Evolutionary conservation across 2,113 vertebrate species (phyloP).

Genomic region (Chelonoidis abingdonii): DNA sequence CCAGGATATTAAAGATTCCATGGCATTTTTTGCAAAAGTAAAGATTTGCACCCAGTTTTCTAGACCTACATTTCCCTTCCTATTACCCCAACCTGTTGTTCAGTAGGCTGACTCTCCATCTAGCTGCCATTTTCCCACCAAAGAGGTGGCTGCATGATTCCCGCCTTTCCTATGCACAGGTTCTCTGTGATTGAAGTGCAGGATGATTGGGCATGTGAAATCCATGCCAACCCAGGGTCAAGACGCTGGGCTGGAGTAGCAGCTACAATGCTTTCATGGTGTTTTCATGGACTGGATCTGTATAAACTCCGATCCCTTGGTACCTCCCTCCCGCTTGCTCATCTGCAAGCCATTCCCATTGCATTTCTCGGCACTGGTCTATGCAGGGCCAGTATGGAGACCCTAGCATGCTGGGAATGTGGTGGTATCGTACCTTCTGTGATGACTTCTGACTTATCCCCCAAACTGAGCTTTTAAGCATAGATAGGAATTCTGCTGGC

Average conservation of each 20-base stretch:
- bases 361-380: neutral
- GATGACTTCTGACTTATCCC: neutral
- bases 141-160: neutral
- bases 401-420: neutral
- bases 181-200: neutral
- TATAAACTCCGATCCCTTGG: fast-evolving
- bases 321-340: fast-evolving
- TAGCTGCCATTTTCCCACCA: neutral
- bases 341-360: neutral
- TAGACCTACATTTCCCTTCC: neutral
- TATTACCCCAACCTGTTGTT: neutral
- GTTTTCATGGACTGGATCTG: fast-evolving
- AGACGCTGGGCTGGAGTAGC: neutral
- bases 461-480: neutral
- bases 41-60: neutral
- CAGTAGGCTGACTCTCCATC: fast-evolving
- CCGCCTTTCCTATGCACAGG: neutral
- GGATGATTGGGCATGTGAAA: neutral
- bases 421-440: fast-evolving
- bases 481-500: neutral
- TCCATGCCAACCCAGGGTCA: neutral
- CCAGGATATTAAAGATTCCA: neutral
- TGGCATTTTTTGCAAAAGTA: neutral
- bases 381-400: neutral
- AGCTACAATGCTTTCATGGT: fast-evolving